Evolutionary conservation across 2,888 invertebrate species (phyloP), one percentile per base, ranked within the genome.

Genomic region (Enchytraeus crypticus): DNA sequence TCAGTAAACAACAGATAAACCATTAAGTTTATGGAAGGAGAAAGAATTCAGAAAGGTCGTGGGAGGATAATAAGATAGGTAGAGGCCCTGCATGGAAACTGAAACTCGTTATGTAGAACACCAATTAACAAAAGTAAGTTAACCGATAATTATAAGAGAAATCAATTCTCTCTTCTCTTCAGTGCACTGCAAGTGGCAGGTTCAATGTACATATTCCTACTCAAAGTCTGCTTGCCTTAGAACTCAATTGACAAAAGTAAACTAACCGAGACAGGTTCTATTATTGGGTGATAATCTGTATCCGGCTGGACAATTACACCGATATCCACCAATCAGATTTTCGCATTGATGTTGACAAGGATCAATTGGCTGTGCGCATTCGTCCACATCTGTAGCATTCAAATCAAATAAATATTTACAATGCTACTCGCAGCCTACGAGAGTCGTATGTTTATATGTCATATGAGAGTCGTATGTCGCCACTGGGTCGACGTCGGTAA

Each of bases 291-390:
- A 88, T 30, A 51, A 33, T 61, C 85, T 82, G 78, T 85, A 87
- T 72, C 91, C 90, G 56, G 84, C 83, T 69, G 88, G 85, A 73
- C 91, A 91, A 62, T 87, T 85, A 73, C 91, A 91, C 71, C 87
- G 86, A 79, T 89, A 90, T 65, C 88, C 88, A 2, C 87, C 87
- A 0, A 87, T 86, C 0, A 89, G 89, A 74, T 90, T 89, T 71
- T 89, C 84, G 73, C 90, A 90, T 1, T 90, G 90, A 69, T 90
- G 77, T 32, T 68, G 67, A 66, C 77, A 77, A 27, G 74, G 64
- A 58, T 70, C 69, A 11, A 69, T 68, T 51, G 64, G 43, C 18
- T 59, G 11, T 29, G 51, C 21, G 49, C 68, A 68, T 57, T 68
- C 68, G 45, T 68, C 60, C n/a, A 67, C 29, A 29, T 66, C 68